phyloP scores from a whole-genome alignment of 2,888 invertebrate species.

The Lepidocyrtinus sp. region DNA sequence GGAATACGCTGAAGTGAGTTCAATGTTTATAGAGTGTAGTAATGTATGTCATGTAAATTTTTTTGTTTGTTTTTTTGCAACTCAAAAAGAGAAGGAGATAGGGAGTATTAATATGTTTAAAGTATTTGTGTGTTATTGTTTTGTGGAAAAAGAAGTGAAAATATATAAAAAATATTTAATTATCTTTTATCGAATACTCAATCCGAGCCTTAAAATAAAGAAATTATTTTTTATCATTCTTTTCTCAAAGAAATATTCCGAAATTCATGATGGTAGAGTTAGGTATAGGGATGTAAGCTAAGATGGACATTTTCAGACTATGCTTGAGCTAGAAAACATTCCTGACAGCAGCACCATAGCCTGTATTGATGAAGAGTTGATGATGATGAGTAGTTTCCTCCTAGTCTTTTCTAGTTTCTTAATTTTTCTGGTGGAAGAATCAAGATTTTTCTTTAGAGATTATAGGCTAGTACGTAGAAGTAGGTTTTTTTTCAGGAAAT shows the following conservation, averaged over 20 bases:
- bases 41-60: slow-evolving; percentile 17
- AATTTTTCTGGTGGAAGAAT: slow-evolving; percentile 44
- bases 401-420: slow-evolving; percentile 53
- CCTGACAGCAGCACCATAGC: too few species aligned
- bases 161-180: slow-evolving; percentile 47
- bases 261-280: too few species aligned
- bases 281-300: too few species aligned
- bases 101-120: slow-evolving; percentile 3
- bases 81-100: neutral
- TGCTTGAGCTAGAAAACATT: too few species aligned
- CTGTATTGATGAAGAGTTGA: slow-evolving; percentile 15
- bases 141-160: slow-evolving; percentile 28
- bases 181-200: slow-evolving; percentile 1
- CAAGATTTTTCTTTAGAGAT: neutral
- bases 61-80: slow-evolving; percentile 46
- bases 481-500: too few species aligned
- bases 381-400: slow-evolving; percentile 47
- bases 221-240: too few species aligned
- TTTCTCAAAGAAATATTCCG: too few species aligned
- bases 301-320: too few species aligned
- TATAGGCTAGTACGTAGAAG: too few species aligned
- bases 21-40: neutral
- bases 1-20: slow-evolving; percentile 16
- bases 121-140: slow-evolving; percentile 35
- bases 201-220: too few species aligned